These are phyloP conservation scores for Neocrepidodera transversa DNA, from an alignment of 2,888 invertebrate species.

Conservation along the genomic window DNA sequence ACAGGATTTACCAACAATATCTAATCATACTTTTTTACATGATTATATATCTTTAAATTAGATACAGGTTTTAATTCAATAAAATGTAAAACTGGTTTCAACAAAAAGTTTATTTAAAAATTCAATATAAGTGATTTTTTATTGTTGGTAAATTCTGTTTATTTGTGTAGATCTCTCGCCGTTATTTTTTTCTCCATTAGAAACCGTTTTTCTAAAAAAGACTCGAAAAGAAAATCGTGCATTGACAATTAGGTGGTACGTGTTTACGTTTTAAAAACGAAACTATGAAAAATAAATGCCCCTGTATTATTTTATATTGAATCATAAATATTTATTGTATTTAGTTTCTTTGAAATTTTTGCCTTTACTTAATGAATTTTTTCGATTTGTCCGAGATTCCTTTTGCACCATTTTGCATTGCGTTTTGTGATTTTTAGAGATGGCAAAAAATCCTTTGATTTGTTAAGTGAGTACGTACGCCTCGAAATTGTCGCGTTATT, in stretches of 20 bases:
- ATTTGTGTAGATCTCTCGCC: conserved; percentile 10
- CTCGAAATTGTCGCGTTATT: conserved; percentile 1
- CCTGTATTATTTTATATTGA: conserved; percentile 42
- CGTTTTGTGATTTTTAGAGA: conserved; percentile 18
- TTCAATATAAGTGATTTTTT: not conserved
- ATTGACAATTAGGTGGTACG: conserved; percentile 38
- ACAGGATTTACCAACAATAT: conserved; percentile 8
- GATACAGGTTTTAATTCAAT: too few species aligned
- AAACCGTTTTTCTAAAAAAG: conserved; percentile 18
- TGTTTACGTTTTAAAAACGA: conserved; percentile 37
- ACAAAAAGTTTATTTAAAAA: too few species aligned
- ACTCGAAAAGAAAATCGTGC: conserved; percentile 27
- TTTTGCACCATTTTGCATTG: conserved; percentile 11
- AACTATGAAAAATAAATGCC: conserved; percentile 30
- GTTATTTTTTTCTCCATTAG: conserved; percentile 17
- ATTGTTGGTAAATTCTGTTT: conserved; percentile 8
- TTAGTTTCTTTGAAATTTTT: conserved; percentile 37
- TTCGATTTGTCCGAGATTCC: conserved; percentile 1
- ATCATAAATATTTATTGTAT: conserved; percentile 49
- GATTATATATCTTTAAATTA: too few species aligned
- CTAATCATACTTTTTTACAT: too few species aligned
- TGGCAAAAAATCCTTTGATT: conserved; percentile 16
- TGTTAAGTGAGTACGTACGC: not conserved
- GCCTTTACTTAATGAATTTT: conserved; percentile 37
- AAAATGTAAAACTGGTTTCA: too few species aligned